phyloP scores from a whole-genome alignment of 2,797 vertebrate species.

The Clamator glandarius region DNA sequence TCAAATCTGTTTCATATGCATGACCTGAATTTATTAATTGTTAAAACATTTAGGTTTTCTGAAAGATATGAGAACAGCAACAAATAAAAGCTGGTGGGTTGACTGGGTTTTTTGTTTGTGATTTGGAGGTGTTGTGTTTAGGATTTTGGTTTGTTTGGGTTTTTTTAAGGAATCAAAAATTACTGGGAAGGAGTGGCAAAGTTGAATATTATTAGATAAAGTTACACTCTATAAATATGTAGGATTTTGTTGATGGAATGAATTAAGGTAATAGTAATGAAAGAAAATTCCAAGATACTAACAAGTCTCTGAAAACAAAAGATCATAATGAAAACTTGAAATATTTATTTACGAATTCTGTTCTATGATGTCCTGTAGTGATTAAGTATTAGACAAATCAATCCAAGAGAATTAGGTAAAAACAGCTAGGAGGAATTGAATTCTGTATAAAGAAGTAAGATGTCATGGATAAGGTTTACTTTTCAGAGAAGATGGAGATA shows the following conservation, averaged over 20 bases:
- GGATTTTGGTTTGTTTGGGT: background rate
- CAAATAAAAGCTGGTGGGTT: background rate
- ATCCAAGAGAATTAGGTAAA: background rate
- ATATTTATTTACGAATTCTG: background rate
- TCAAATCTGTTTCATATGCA: background rate
- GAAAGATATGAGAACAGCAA: background rate
- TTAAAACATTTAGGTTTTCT: background rate
- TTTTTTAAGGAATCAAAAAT: background rate
- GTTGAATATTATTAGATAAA: background rate
- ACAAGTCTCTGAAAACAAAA: background rate
- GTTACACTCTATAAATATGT: background rate
- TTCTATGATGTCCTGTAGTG: background rate
- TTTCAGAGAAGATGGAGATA: background rate
- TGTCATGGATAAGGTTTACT: background rate
- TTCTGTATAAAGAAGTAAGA: background rate
- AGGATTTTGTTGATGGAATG: background rate
- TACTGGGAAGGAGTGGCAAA: background rate
- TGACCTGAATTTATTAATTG: background rate
- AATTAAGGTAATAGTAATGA: background rate
- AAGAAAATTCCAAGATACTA: background rate
- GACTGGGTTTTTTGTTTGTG: background rate
- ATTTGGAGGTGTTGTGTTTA: background rate
- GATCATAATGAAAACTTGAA: background rate
- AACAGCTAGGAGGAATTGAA: background rate
- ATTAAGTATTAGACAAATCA: background rate